Base-by-base conservation (phyloP, 2,888 invertebrate genomes). In the Meganola albula region DNA sequence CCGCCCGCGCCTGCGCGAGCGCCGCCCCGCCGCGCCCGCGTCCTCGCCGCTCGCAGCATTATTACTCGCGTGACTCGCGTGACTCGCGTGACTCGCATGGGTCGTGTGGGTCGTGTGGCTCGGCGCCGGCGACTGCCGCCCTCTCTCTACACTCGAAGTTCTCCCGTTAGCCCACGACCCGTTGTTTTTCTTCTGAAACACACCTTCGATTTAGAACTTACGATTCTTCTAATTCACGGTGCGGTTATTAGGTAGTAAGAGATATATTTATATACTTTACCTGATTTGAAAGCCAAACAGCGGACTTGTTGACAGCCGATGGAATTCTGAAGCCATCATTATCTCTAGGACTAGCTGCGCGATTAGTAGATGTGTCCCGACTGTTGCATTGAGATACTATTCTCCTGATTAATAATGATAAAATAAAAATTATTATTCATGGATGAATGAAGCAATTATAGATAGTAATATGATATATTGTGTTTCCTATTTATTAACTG, bases 341-440 rank as follows among this genome's bases (percentile, higher is more conserved):
- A 47, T 85, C 85, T 46, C 78, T 72, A 11, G 83, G 84, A 52
- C 82, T 82, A 22, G 60, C 34, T 2, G 75, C 76, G 9, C 84
- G 74, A 55, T 74, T 78, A 10, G 60, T 60, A 7, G 82, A 85
- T 27, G 71, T 60, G 36, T 84, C 87, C 58, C 85, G 67, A 43
- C 85, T 84, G 37, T 83, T 84, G 48, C 85, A 82, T 45, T 84
- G 85, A 1, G 85, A 85, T 13, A 83, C 75, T 51, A 84, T 80
- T 51, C 74, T 68, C 42, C 85, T 85, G 57, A 30, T 74, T n/a
- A 20, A 16, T 16, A 16, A 75, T 23, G 34, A 31, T 31, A 31
- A 31, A 29, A 4, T 13, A 24, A 26, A 9, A 6, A 12, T 14
- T n/a, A n/a, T n/a, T n/a, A n/a, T n/a, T n/a, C n/a, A n/a, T n/a